These are phyloP conservation scores for Zoanthus gigantus DNA, from an alignment of 92 coral and sea anemone species.

Conservation along the genomic window DNA sequence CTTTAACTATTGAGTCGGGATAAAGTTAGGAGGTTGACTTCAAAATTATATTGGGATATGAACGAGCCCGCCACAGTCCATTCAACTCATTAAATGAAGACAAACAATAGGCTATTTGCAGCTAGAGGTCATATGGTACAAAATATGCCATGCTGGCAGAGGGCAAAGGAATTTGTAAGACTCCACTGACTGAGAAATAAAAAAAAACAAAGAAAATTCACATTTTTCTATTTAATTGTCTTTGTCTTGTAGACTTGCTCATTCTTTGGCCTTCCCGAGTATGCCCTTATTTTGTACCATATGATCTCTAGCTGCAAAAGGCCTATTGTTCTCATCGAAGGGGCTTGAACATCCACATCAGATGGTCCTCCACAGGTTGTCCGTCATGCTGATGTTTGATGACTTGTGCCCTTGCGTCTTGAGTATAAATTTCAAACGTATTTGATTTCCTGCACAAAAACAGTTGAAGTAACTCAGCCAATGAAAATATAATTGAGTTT, in stretches of 20 bases:
- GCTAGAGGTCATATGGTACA: not conserved
- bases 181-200: too few relatives aligned
- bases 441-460: conserved; percentile 59
- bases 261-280: too few relatives aligned
- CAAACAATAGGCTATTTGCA: not conserved
- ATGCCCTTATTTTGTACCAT: too few relatives aligned
- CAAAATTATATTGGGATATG: not conserved
- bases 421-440: conserved; percentile 63
- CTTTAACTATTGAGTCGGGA: not conserved
- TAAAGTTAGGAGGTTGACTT: not conserved
- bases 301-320: too few relatives aligned
- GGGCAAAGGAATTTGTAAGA: not conserved
- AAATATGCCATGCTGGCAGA: not conserved
- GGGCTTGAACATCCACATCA: conserved; percentile 66
- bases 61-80: conserved; percentile 2
- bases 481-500: not conserved
- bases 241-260: too few relatives aligned
- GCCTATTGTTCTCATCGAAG: conserved; percentile 22
- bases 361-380: conserved; percentile 59
- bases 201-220: not conserved
- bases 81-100: not conserved
- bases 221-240: too few relatives aligned
- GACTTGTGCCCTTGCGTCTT: conserved; percentile 65
- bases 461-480: not conserved
- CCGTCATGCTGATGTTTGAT: conserved; percentile 69